A percentile compares a stretch with the other conserved stretches of the same genome.
These are phyloP conservation scores for Drosophila watanabei DNA, from an alignment of 1,140 invertebrate species.

Conservation along the genomic window DNA sequence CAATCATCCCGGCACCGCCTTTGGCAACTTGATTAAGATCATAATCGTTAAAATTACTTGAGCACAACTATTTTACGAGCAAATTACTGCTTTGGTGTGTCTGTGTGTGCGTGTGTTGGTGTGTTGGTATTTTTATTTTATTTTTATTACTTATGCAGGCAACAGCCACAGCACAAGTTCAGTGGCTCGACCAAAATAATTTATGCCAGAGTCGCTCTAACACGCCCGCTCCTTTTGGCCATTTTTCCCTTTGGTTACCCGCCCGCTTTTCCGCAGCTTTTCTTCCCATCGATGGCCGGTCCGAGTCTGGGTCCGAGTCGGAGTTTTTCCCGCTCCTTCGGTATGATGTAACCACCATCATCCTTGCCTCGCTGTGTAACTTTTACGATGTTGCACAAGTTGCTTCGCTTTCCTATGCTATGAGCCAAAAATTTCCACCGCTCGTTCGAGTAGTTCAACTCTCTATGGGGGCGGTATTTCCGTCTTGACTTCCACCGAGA, in stretches of 20 bases:
- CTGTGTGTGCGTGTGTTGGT: conserved; percentile 6
- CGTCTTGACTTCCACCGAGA: conserved; percentile 56
- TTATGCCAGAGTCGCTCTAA: conserved; percentile 50
- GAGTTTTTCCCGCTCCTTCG: not conserved
- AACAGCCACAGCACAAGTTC: conserved; percentile 34
- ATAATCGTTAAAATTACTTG: conserved; percentile 68
- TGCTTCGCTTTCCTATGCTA: conserved; percentile 22
- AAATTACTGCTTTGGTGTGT: conserved; percentile 46
- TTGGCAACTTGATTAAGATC: conserved; percentile 58
- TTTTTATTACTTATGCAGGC: conserved; percentile 63
- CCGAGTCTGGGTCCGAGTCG: conserved; percentile 13
- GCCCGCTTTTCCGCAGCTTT: conserved; percentile 7
- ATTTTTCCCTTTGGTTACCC: conserved; percentile 13
- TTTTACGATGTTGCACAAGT: conserved; percentile 62
- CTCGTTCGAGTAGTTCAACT: conserved; percentile 46
- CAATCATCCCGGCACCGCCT: conserved; percentile 3
- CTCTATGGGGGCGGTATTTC: conserved; percentile 41
- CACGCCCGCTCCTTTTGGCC: conserved; percentile 15
- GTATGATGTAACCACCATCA: conserved; percentile 38
- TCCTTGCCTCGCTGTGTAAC: conserved; percentile 21
- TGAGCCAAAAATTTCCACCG: conserved; percentile 41
- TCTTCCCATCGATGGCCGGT: conserved; percentile 22
- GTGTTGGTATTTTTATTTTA: conserved; percentile 39
- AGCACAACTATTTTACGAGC: conserved; percentile 61
- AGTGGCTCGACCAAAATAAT: conserved; percentile 49